Percentiles rank a stretch among this genome's conserved stretches.
These are phyloP conservation scores for Pteropus alecto DNA, from an alignment of 2,113 vertebrate genomes.

Conservation along the genomic window DNA sequence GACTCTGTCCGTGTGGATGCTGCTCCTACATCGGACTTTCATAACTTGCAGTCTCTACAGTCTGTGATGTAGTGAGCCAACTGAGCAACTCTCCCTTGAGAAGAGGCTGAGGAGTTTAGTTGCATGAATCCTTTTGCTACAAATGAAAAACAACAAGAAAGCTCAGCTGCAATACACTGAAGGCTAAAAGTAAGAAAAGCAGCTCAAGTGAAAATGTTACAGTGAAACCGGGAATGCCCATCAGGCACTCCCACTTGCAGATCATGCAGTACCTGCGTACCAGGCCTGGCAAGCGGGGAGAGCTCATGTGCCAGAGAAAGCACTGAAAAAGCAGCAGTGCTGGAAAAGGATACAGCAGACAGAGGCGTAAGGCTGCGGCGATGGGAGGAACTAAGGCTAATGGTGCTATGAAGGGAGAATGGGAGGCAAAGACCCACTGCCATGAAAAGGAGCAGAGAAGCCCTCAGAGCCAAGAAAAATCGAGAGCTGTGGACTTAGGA, in stretches of 20 bases:
- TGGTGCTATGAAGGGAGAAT: neutral
- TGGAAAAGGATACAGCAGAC: neutral
- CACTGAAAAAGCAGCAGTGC: neutral
- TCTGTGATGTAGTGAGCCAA: neutral
- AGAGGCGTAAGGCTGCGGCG: neutral
- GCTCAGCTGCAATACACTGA: neutral
- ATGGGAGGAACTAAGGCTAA: neutral
- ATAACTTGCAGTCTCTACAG: neutral
- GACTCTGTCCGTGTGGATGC: neutral
- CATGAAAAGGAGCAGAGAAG: neutral
- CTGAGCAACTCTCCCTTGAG: neutral
- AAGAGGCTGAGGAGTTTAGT: neutral
- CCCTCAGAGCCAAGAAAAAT: neutral
- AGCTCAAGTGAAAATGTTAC: neutral
- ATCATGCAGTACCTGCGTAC: too few species aligned
- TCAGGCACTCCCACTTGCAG: neutral
- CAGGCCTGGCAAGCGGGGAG: rapidly evolving
- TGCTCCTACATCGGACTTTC: neutral
- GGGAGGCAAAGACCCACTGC: neutral
- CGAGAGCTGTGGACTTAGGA: neutral
- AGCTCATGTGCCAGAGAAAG: neutral
- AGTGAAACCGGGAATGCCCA: neutral
- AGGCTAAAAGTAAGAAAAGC: neutral
- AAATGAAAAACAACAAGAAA: neutral
- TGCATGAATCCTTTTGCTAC: neutral